Base-by-base conservation (phyloP, 2,888 invertebrate species). In the Agrilus cyanescens region DNA sequence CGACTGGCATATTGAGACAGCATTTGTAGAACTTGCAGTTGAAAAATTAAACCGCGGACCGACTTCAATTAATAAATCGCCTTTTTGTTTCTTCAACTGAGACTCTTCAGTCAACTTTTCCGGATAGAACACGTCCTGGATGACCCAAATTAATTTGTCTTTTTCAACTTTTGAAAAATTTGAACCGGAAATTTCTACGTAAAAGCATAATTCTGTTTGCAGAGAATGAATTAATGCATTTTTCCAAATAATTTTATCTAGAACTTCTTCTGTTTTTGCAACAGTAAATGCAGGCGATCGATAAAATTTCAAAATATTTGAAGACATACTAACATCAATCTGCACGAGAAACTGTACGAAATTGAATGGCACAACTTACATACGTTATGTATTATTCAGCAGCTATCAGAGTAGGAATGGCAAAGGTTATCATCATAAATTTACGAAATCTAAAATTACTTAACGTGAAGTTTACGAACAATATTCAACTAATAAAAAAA, bases 11-110 rank as follows among this genome's bases (percentile, higher is more conserved):
- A 96, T 95, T 40, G 94, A 91, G 1, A 96, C 87, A 20, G 93
- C 90, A 68, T 97, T 97, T 52, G 93, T 95, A 1, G 94, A 95
- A 63, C 89, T 89, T 0, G 97, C 84, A 32, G 96, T 96, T 12
- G 91, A 93, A 64, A 95, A 95, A 67, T 93, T 91, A 54, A 93
- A 82, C 53, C 93, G 80, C 30, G 94, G 94, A 18, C 94, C 94
- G 61, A 91, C 85, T 75, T 94, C 94, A 55, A 94, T 74, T 5
- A 90, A 50, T 10, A 72, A 61, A 46, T 70, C 63, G 43, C 67
- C 63, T 31, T 60, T 56, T 35, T 60, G 57, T 20, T 66, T 56
- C 49, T 63, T 57, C 40, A 78, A 72, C 12, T 66, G 59, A 30
- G 76, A 72, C 48, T 69, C 65, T 55, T 71, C 69, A 37, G 68